These are phyloP conservation scores for Callipepla squamata DNA, from an alignment of 2,113 vertebrate genomes.

Conservation along the genomic window DNA sequence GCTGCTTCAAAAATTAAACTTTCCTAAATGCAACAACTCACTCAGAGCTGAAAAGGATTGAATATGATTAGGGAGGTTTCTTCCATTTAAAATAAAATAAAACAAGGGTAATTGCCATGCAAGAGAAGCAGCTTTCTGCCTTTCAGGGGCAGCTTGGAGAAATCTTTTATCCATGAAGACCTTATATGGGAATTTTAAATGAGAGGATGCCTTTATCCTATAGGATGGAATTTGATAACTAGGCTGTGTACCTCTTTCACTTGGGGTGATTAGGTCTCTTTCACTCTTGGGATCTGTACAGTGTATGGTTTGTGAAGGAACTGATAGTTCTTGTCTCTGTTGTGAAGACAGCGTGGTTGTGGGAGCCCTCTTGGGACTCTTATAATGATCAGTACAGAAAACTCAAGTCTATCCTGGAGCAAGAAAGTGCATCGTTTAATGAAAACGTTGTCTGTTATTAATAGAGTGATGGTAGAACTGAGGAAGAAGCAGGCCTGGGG, in stretches of 20 bases:
- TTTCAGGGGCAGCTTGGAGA: constrained; percentile 36
- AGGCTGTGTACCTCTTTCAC: constrained; percentile 59
- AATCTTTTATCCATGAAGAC: constrained; percentile 60
- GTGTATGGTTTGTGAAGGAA: constrained; percentile 54
- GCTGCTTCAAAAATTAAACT: neutral
- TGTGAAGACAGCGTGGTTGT: constrained; percentile 72
- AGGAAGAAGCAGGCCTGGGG: constrained; percentile 60
- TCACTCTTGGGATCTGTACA: constrained; percentile 60
- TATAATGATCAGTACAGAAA: constrained; percentile 74
- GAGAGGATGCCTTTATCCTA: constrained; percentile 58
- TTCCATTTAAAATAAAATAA: constrained; percentile 27
- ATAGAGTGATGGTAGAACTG: constrained; percentile 74
- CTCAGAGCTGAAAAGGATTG: neutral
- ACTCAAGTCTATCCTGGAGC: constrained; percentile 71
- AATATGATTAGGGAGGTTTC: neutral
- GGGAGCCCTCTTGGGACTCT: constrained; percentile 66
- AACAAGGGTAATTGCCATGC: constrained; percentile 40
- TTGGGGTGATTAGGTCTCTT: constrained; percentile 64
- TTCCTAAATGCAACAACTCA: neutral
- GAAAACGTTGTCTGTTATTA: constrained; percentile 74
- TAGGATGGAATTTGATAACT: constrained; percentile 68
- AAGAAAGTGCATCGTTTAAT: constrained; percentile 70
- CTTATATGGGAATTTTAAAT: constrained; percentile 51
- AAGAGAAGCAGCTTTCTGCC: constrained; percentile 36
- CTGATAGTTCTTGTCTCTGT: constrained; percentile 72